Base-by-base conservation (phyloP, 2,113 vertebrate genomes). In the Mormoops blainvillei region DNA sequence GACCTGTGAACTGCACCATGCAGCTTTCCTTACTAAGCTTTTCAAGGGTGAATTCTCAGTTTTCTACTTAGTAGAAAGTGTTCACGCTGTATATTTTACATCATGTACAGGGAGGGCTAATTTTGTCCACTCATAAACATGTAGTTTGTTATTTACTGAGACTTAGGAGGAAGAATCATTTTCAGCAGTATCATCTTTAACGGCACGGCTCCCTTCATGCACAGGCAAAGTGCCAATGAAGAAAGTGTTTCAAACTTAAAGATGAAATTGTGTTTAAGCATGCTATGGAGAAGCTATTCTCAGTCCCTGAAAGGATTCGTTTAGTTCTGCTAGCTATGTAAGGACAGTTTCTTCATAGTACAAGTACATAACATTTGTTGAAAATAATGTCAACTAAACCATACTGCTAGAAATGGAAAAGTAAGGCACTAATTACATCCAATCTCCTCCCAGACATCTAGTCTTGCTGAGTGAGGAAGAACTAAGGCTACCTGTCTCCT, bases 1-100 rank as follows among this genome's bases (percentile, higher is more conserved):
- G 96, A 96, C 87, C 95, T 97, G 58, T 92, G 95, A 97, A 96
- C 73, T 94, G 43, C 94, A 96, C 97, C 92, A 91, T 94, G 87
- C 96, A 96, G 93, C 97, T 94, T 89, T 94, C 81, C 81, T 61
- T 88, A 77, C 54, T 87, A 77, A 81, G 43, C 14, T 96, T 94
- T 68, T 43, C 28, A 50, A 67, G 31, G 91, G 52, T 71, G 87
- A 56, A 90, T 70, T 97, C 94, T 50, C 92, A 0, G 19, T 95
- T 94, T 97, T 89, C 93, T 85, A 22, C 76, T 89, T 80, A 89
- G 78, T 38, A 93, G 87, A 87, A 96, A 89, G 93, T 26, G 26
- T 91, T 3, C 45, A 3, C 28, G 14, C n/a, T 94, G 26, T 67
- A 43, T 26, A 36, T 63, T 68, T 76, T 41, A 13, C 81, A 71